These are phyloP conservation scores for Falco punctatus DNA, from an alignment of 2,113 vertebrate genomes.

Conservation along the genomic window DNA sequence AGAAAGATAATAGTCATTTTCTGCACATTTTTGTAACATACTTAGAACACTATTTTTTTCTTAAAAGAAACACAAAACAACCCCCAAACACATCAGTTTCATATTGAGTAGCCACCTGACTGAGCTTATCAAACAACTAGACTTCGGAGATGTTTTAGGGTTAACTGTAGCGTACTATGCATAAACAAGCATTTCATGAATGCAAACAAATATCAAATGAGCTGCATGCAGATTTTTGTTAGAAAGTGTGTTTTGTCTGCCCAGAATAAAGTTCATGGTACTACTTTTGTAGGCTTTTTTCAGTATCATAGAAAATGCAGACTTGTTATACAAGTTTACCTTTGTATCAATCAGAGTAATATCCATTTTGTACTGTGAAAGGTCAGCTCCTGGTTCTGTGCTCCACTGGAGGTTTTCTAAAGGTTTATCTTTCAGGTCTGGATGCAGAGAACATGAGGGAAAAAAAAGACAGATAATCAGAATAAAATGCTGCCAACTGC, in stretches of 20 bases:
- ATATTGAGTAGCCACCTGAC: background rate
- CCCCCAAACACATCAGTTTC: background rate
- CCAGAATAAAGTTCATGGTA: background rate
- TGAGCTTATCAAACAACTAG: background rate
- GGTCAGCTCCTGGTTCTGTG: conserved; percentile 86
- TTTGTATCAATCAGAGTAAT: conserved; percentile 75
- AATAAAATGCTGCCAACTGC: background rate
- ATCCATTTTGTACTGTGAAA: conserved; percentile 85
- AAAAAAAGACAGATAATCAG: conserved; percentile 15
- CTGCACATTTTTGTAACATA: background rate
- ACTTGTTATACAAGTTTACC: conserved; percentile 65
- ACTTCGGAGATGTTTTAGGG: background rate
- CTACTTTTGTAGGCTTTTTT: background rate
- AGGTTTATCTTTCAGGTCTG: conserved; percentile 56
- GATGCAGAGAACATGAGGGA: background rate
- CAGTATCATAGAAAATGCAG: background rate
- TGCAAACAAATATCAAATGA: background rate
- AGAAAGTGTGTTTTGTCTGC: background rate
- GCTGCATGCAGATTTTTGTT: background rate
- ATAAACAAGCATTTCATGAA: background rate
- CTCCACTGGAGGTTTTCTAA: conserved; percentile 88
- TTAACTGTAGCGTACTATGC: background rate
- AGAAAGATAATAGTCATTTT: background rate
- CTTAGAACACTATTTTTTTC: background rate
- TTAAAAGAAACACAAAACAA: background rate